A percentile compares a stretch with the other conserved stretches of the same genome.
These are phyloP conservation scores for Charadrius vociferus DNA, from an alignment of 2,113 vertebrate species.

Conservation along the genomic window DNA sequence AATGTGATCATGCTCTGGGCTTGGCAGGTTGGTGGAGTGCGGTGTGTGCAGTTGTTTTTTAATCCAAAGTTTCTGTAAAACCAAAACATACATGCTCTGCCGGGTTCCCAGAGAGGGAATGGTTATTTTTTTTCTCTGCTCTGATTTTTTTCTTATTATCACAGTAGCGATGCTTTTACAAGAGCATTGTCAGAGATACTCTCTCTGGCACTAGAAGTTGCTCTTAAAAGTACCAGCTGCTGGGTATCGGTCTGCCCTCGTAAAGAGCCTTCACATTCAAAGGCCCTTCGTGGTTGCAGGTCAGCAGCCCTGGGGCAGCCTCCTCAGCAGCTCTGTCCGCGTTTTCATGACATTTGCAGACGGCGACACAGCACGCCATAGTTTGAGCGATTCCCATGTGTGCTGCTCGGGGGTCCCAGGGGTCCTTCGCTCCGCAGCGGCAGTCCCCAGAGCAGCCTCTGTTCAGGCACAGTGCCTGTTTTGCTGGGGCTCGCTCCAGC, in stretches of 20 bases:
- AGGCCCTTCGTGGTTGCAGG: not conserved
- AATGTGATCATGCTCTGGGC: not conserved
- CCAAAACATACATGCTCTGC: not conserved
- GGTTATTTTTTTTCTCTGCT: not conserved
- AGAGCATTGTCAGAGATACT: not conserved
- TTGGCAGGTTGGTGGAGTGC: not conserved
- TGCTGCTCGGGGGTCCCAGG: not conserved
- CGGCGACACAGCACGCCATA: not conserved
- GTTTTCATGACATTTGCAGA: conserved; percentile 19
- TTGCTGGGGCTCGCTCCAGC: not conserved
- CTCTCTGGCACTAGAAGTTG: not conserved
- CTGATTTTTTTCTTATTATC: not conserved
- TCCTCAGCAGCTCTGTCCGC: not conserved
- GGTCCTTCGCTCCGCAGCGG: not conserved
- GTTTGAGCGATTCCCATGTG: not conserved
- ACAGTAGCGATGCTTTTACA: not conserved
- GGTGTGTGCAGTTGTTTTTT: not conserved
- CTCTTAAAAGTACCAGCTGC: not conserved
- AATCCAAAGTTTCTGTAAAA: not conserved
- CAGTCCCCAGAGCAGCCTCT: not conserved
- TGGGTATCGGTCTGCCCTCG: not conserved
- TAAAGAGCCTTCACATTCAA: not conserved
- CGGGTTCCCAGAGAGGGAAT: not conserved
- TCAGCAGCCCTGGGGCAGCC: not conserved
- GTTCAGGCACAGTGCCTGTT: too few relatives aligned